A percentile compares a stretch with the other conserved stretches of the same genome.
These are phyloP conservation scores for Platyscapa corneri DNA, from an alignment of 1,140 invertebrate species.

Conservation along the genomic window DNA sequence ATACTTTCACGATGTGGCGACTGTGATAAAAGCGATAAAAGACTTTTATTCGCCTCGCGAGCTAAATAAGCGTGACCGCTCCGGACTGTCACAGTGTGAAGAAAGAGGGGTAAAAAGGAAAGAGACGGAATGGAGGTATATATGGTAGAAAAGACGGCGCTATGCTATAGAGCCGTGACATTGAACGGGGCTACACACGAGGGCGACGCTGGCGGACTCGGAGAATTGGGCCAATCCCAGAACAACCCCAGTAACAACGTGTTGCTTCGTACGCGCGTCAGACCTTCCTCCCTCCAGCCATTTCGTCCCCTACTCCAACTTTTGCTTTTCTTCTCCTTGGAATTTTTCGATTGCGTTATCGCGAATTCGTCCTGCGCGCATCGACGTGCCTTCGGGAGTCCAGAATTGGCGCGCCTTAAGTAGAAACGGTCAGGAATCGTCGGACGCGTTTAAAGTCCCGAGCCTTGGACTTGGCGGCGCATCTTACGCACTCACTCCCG, in stretches of 20 bases:
- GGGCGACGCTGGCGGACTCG: neutral
- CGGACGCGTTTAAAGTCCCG: neutral
- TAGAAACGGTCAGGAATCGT: neutral
- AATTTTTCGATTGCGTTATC: neutral
- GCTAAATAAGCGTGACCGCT: no score
- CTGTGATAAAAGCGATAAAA: no score
- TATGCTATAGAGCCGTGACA: conserved; percentile 41
- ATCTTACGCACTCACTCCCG: neutral
- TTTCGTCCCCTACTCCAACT: neutral
- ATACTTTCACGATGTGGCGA: no score
- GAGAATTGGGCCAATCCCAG: conserved; percentile 50
- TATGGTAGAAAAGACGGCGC: neutral
- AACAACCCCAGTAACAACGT: conserved; percentile 42
- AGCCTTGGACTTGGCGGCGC: no score
- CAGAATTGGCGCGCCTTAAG: neutral
- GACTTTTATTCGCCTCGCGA: no score
- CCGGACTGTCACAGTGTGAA: neutral
- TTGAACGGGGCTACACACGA: conserved; percentile 31
- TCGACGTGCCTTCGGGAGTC: neutral
- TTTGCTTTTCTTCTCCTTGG: neutral
- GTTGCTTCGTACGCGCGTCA: conserved; percentile 43
- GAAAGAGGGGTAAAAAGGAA: neutral
- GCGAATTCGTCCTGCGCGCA: no score
- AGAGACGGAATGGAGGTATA: neutral
- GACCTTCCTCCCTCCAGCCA: neutral